Conservation (phyloP, 2,113 vertebrate species). For the Hucho hucho region DNA sequence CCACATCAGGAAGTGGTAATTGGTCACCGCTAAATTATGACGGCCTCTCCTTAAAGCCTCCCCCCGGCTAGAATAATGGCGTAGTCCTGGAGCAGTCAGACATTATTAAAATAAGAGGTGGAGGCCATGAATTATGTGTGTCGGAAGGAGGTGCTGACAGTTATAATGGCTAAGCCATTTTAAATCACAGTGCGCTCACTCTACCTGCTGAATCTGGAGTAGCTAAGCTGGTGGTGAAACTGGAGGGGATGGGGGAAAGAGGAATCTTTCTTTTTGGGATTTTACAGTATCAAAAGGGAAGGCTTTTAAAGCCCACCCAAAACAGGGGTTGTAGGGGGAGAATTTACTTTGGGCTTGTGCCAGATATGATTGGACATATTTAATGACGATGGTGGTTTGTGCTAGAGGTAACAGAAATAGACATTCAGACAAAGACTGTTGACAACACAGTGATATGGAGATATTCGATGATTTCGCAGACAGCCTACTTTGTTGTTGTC, state of each 20-base stretch:
- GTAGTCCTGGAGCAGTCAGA: constrained; percentile 31
- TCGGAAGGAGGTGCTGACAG: constrained; percentile 37
- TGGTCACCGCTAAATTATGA: constrained; percentile 32
- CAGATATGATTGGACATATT: no score
- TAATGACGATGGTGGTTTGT: no score
- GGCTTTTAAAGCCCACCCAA: no score
- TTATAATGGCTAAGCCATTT: constrained; percentile 25
- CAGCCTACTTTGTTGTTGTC: no score
- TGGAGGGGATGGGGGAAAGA: not conserved
- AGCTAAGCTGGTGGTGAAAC: constrained; percentile 6
- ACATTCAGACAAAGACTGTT: no score
- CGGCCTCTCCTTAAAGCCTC: constrained; percentile 17
- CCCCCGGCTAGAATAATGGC: constrained; percentile 29
- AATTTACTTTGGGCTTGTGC: no score
- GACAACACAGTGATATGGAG: no score
- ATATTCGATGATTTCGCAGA: no score
- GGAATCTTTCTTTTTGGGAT: not conserved
- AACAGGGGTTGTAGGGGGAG: no score
- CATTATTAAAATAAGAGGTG: constrained; percentile 54
- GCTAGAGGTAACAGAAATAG: no score
- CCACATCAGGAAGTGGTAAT: constrained; percentile 40
- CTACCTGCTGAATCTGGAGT: constrained; percentile 24
- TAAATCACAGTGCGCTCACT: constrained; percentile 43
- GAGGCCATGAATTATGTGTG: constrained; percentile 40
- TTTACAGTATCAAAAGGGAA: not conserved